phyloP scores from a whole-genome alignment of 2,797 vertebrate genomes.

The Lagocephalus sceleratus region DNA sequence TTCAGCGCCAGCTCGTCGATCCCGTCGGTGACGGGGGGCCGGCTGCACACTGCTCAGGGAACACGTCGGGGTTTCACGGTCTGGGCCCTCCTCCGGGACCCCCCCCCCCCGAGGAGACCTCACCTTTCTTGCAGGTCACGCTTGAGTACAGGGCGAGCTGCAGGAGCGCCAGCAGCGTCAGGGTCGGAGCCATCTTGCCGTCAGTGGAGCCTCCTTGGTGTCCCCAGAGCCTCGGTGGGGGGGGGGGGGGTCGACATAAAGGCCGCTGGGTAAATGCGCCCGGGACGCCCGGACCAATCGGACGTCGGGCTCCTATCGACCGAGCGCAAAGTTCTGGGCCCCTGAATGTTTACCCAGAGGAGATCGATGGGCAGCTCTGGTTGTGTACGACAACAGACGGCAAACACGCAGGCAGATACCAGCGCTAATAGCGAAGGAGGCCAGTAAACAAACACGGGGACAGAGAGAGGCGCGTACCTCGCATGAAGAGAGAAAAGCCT shows the following conservation, averaged over 20 bases:
- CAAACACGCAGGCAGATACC: no score
- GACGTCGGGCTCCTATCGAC: conserved; percentile 35
- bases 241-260: not conserved
- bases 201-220: conserved; percentile 16
- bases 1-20: conserved; percentile 63
- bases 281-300: conserved; percentile 46
- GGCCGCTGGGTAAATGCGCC: conserved; percentile 3
- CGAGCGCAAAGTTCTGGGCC: conserved; percentile 57
- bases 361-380: conserved; percentile 34
- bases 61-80: not conserved
- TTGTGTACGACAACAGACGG: no score
- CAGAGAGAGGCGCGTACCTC: not conserved
- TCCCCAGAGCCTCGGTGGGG: not conserved
- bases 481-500: no score
- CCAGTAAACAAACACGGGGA: not conserved
- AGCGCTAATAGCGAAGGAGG: not conserved
- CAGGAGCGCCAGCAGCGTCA: conserved; percentile 56
- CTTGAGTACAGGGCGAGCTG: conserved; percentile 39
- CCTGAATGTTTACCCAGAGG: conserved; percentile 53
- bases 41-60: conserved; percentile 70
- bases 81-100: no score
- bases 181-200: conserved; percentile 50
- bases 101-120: no score
- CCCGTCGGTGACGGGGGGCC: conserved; percentile 66
- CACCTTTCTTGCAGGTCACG: conserved; percentile 63